Evolutionary conservation across 2,888 invertebrate species (phyloP).

Genomic region (Gerris lacustris): DNA sequence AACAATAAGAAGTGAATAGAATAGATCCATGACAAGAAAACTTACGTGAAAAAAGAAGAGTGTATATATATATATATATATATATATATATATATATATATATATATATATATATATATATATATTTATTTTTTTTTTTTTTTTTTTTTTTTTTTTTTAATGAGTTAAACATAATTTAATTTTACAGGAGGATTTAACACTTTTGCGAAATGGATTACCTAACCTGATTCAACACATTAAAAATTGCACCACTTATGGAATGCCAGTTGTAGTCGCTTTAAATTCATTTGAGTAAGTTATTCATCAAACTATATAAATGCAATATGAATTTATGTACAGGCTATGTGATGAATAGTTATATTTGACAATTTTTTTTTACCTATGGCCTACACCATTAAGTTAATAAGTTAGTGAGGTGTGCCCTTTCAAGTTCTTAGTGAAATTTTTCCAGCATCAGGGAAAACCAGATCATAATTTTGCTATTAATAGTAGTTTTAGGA

Average conservation of each 20-base stretch:
- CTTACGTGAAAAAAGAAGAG: not conserved
- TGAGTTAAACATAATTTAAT: conserved; percentile 19
- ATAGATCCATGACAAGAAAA: too few relatives aligned
- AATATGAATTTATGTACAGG: too few relatives aligned
- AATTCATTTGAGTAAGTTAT: conserved; percentile 65
- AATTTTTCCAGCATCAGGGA: too few relatives aligned
- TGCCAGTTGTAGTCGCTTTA: conserved; percentile 89
- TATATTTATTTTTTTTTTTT: not conserved
- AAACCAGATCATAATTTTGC: too few relatives aligned
- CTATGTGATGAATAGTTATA: not conserved
- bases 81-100: not conserved
- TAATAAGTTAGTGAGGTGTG: too few relatives aligned
- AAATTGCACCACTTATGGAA: conserved; percentile 75
- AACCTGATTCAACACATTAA: conserved; percentile 89
- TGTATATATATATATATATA: not conserved
- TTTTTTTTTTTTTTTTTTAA: too few relatives aligned
- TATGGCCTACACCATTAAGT: too few relatives aligned
- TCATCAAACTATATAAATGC: conserved; percentile 1
- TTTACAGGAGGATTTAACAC: conserved; percentile 65
- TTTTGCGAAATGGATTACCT: conserved; percentile 72
- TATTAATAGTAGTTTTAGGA: too few relatives aligned
- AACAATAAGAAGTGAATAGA: too few relatives aligned
- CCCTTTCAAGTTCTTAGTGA: too few relatives aligned
- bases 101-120: not conserved
- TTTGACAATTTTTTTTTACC: not conserved